A percentile compares a stretch with the other conserved stretches of the same genome.
These are phyloP conservation scores for Saguinus midas DNA, from an alignment of 2,113 vertebrate genomes.

Conservation along the genomic window DNA sequence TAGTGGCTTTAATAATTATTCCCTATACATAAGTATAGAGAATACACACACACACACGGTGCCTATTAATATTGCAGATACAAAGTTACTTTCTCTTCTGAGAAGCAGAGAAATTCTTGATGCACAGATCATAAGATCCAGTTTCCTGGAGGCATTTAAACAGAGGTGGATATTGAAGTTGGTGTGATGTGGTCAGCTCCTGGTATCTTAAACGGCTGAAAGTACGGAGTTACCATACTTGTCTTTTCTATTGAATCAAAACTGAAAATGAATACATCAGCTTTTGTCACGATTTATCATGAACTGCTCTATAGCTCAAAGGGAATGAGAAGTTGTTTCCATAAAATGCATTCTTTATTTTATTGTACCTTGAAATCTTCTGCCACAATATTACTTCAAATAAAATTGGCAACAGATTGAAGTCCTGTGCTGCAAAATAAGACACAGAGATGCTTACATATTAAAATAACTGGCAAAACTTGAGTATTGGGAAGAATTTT, in stretches of 20 bases:
- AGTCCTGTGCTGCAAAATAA: not conserved
- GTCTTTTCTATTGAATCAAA: not conserved
- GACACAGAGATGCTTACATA: not conserved
- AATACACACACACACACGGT: not conserved
- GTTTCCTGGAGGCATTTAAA: not conserved
- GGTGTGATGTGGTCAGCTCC: accelerated
- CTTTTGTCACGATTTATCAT: not conserved
- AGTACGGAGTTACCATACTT: not conserved
- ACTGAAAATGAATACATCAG: not conserved
- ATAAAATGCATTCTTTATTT: conserved; percentile 44
- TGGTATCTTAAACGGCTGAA: not conserved
- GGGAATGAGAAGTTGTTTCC: not conserved
- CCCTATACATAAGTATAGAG: too few species aligned
- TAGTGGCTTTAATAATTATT: not conserved
- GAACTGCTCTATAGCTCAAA: conserved; percentile 5
- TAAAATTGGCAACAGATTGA: conserved; percentile 44
- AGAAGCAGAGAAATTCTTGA: not conserved
- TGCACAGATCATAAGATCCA: not conserved
- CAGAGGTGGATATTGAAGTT: not conserved
- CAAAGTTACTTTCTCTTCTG: not conserved
- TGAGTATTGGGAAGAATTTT: not conserved
- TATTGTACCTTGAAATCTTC: conserved; percentile 36
- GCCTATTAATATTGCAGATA: not conserved
- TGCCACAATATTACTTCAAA: conserved; percentile 33
- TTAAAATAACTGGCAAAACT: not conserved